Conservation (phyloP, 2,888 invertebrate species). For the Sinodicranocentrus sp. region DNA sequence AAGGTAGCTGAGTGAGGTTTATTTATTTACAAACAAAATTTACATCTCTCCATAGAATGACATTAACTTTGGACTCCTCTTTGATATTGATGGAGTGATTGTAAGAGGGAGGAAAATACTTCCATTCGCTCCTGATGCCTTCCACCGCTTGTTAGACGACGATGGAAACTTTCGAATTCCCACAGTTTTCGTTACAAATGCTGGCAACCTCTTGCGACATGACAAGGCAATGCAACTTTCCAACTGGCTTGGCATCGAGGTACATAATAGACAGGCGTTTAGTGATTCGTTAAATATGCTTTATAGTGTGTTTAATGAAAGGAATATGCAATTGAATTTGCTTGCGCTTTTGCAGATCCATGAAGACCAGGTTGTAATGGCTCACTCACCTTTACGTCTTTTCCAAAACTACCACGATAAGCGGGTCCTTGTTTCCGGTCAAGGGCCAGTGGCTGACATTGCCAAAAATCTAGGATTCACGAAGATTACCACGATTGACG, state of each 20-base stretch:
- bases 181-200: slow-evolving; percentile 84
- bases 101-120: slow-evolving; percentile 82
- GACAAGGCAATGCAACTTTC: slow-evolving; percentile 82
- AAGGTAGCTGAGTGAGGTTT: background rate
- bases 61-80: slow-evolving; percentile 82
- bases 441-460: slow-evolving; percentile 81
- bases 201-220: slow-evolving; percentile 82
- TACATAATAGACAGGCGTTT: no score
- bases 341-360: slow-evolving; percentile 78
- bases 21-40: background rate
- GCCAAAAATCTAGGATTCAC: slow-evolving; percentile 82
- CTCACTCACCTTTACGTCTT: slow-evolving; percentile 83
- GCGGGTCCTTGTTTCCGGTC: slow-evolving; percentile 83
- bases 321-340: background rate
- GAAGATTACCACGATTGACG: slow-evolving; percentile 82
- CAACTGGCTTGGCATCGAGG: slow-evolving; percentile 82
- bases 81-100: slow-evolving; percentile 85
- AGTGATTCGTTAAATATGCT: background rate
- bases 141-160: slow-evolving; percentile 80
- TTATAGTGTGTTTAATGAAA: background rate
- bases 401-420: slow-evolving; percentile 83
- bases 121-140: slow-evolving; percentile 82
- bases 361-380: slow-evolving; percentile 83
- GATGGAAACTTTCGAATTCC: slow-evolving; percentile 82
- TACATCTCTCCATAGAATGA: slow-evolving; percentile 43